Evolutionary conservation across 2,888 invertebrate species (phyloP), one percentile per base, ranked within the genome.

Genomic region (Leptinotarsa peninsularis): DNA sequence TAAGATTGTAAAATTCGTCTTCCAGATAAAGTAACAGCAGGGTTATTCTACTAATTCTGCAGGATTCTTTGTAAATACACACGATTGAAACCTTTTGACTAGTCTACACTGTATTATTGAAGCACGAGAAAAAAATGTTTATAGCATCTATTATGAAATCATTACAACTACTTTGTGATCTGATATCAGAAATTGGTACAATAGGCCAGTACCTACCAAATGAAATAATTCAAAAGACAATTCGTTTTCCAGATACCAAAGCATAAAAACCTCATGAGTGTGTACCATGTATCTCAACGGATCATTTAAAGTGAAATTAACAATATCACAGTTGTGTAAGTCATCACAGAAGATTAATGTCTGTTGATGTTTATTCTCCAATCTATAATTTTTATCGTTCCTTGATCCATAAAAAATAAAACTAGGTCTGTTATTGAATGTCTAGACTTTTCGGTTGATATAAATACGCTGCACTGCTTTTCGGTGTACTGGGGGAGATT

Each of bases 291-390:
- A 27, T 33, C n/a, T 27, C 33, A 21, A 63, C 17, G 15, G n/a
- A 33, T n/a, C n/a, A 33, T 63, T 5, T 4, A 18, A 63, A 33
- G 43, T 63, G n/a, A n/a, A 27, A 63, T 63, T 17, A 10, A 63
- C 63, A 43, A 63, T 63, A 33, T n/a, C 1, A 43, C 43, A 43
- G n/a, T 33, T 52, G 17, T 63, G n/a, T 27, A 27, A 63, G 43
- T 63, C 33, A 63, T 63, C n/a, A 21, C 27, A 18, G 33, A n/a
- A 63, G 33, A 63, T 63, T 63, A 33, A 63, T 63, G 63, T 33
- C 63, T 63, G 63, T 63, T 63, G 33, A 33, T 63, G 63, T 63
- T 63, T 63, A 43, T 63, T 33, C 63, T 43, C n/a, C 63, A 43
- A 63, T 63, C 43, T 33, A 63, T 63, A 58, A 58, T 63, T 63